phyloP scores from a whole-genome alignment of 2,888 invertebrate species.

The Spodoptera exigua region DNA sequence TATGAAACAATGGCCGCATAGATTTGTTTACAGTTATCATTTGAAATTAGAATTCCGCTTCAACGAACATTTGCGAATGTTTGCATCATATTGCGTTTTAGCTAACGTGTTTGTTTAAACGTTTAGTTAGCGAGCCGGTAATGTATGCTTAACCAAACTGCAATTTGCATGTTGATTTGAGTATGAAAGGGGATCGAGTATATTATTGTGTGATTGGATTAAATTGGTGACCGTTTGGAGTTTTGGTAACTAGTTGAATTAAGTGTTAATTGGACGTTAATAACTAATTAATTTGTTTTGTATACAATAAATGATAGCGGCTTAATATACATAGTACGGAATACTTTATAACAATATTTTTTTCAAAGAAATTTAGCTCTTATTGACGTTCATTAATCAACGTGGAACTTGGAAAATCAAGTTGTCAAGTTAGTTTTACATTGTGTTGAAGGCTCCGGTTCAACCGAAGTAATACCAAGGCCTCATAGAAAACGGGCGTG shows the following conservation, averaged over 20 bases:
- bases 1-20: slow-evolving; percentile 33
- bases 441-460: too few relatives aligned
- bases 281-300: too few relatives aligned
- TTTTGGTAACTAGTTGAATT: slow-evolving; percentile 32
- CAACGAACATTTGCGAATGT: slow-evolving; percentile 16
- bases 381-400: too few relatives aligned
- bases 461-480: too few relatives aligned
- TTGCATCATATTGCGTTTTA: slow-evolving; percentile 31
- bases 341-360: too few relatives aligned
- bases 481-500: too few relatives aligned
- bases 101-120: slow-evolving; percentile 16
- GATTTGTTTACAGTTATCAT: slow-evolving; percentile 46
- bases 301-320: too few relatives aligned
- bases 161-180: slow-evolving; percentile 41
- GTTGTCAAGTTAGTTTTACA: too few relatives aligned
- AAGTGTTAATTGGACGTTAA: background rate
- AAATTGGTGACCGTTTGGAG: slow-evolving; percentile 15
- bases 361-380: too few relatives aligned
- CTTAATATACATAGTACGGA: too few relatives aligned
- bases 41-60: slow-evolving; percentile 39
- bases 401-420: background rate
- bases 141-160: slow-evolving; percentile 31
- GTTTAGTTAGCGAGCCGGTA: slow-evolving; percentile 15
- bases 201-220: slow-evolving; percentile 31
- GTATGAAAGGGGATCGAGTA: slow-evolving; percentile 28